Base-by-base conservation (phyloP, 2,113 vertebrate genomes). In the Rallus limicola region DNA sequence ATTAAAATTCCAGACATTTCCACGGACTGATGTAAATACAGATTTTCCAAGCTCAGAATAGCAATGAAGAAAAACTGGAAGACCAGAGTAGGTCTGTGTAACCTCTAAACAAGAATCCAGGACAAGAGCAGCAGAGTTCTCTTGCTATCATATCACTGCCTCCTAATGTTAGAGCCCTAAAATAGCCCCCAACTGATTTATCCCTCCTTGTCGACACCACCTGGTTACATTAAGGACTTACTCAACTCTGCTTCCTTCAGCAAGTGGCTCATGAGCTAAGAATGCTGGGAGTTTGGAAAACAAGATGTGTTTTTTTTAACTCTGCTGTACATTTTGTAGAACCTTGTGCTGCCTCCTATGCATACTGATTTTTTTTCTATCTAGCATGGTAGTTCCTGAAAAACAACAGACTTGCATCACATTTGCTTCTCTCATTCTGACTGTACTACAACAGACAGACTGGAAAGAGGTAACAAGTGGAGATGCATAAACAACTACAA, bases 111-210 rank as follows among this genome's bases (percentile, higher is more conserved):
- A 91, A 65, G 23, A 82, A 77, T 15, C 53, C 33, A 82, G 15
- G 48, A 53, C 59, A 78, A 52, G 23, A 81, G 38, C 15, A 75
- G 71, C n/a, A 84, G 64, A 64, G 42, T 12, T 34, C 38, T 48
- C 50, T 17, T 13, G 31, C n/a, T 63, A 34, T 24, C 23, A 25
- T 3, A 29, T 7, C 5, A 0, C 31, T 60, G 56, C 7, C 11
- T 72, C 77, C 23, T 28, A 11, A 1, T 0, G 1, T 34, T 5
- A 23, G 13, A 18, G 68, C 50, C 21, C 24, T 36, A 2, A n/a
- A 85, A 21, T 9, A 11, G 29, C 33, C 69, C 56, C 29, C 25
- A 53, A 65, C 8, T 13, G 11, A 33, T 16, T 31, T 11, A 74
- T 15, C 52, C 21, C 44, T 6, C 75, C 31, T 15, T 53, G 38